Evolutionary conservation across 1,140 invertebrate species (phyloP).

Genomic region (Ctenoplectra terminalis): DNA sequence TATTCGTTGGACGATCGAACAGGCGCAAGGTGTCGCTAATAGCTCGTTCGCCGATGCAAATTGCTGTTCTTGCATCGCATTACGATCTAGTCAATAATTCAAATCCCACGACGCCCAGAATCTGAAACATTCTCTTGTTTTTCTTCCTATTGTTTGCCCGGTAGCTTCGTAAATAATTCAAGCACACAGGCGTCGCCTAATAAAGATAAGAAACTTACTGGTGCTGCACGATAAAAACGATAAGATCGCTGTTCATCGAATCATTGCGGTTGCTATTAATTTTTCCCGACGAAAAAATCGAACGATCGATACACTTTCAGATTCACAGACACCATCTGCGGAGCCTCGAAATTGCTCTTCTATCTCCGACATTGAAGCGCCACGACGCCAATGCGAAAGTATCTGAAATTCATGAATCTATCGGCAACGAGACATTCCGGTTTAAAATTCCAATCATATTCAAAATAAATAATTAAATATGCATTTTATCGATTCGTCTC

Average conservation of each 20-base stretch:
- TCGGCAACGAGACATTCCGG: slow-evolving; percentile 27
- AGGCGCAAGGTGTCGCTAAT: slow-evolving; percentile 30
- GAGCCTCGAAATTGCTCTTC: slow-evolving; percentile 3
- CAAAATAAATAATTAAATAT: slow-evolving; percentile 54
- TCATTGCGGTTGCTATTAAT: background rate
- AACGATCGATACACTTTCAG: background rate
- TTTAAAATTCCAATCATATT: slow-evolving; percentile 53
- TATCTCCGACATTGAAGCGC: background rate
- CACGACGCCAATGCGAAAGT: slow-evolving; percentile 17
- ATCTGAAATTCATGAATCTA: slow-evolving; percentile 52
- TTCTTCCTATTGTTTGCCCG: slow-evolving; percentile 9
- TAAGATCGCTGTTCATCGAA: background rate
- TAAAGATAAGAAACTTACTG: background rate
- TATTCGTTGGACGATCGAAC: background rate
- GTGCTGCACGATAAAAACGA: background rate
- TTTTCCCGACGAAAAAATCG: too few relatives aligned
- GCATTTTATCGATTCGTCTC: slow-evolving; percentile 28
- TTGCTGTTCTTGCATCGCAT: slow-evolving; percentile 13
- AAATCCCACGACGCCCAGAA: slow-evolving; percentile 7
- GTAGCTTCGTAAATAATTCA: slow-evolving; percentile 30
- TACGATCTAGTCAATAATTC: slow-evolving; percentile 19
- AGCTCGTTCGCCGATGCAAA: slow-evolving; percentile 26
- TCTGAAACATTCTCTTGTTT: slow-evolving; percentile 11
- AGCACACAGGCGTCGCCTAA: background rate
- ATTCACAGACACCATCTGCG: background rate